Percentiles rank a stretch among this genome's conserved stretches.
Conservation (phyloP, 1,140 invertebrate species). For the Zaprionus nigranus region DNA sequence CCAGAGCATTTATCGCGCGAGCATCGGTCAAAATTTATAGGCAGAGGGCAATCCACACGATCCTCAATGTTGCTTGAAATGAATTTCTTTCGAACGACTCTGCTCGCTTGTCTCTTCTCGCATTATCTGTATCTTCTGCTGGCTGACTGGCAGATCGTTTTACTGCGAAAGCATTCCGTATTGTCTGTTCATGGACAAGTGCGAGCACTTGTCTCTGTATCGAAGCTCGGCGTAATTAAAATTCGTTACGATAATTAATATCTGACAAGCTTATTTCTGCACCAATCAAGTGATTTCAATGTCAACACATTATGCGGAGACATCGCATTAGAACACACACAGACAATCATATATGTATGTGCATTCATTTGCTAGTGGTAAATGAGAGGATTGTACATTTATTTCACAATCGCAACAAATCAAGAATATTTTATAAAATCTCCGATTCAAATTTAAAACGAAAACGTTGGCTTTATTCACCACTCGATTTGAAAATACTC, state of each 20-base stretch:
- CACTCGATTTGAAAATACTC: neutral
- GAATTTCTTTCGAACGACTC: constrained; percentile 59
- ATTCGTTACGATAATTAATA: constrained; percentile 81
- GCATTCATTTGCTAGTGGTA: neutral
- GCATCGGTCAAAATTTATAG: constrained; percentile 68
- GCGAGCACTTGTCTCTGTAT: constrained; percentile 40
- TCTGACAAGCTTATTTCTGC: constrained; percentile 73
- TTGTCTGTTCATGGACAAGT: constrained; percentile 22
- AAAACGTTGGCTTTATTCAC: neutral
- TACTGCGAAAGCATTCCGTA: constrained; percentile 42
- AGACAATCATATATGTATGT: neutral
- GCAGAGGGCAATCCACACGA: constrained; percentile 53
- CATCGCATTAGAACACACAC: constrained; percentile 20
- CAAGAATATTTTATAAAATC: neutral
- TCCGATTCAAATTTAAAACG: neutral
- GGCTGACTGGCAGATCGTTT: constrained; percentile 51
- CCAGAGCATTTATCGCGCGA: constrained; percentile 57
- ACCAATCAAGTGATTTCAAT: constrained; percentile 67
- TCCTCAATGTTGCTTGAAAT: constrained; percentile 72
- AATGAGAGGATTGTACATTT: constrained; percentile 20
- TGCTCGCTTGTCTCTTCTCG: constrained; percentile 4
- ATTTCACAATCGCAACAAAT: neutral
- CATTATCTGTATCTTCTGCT: constrained; percentile 45
- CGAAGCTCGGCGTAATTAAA: constrained; percentile 61
- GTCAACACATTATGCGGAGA: constrained; percentile 41